phyloP scores from a whole-genome alignment of 2,888 invertebrate genomes.

The Drosophila rubida region DNA sequence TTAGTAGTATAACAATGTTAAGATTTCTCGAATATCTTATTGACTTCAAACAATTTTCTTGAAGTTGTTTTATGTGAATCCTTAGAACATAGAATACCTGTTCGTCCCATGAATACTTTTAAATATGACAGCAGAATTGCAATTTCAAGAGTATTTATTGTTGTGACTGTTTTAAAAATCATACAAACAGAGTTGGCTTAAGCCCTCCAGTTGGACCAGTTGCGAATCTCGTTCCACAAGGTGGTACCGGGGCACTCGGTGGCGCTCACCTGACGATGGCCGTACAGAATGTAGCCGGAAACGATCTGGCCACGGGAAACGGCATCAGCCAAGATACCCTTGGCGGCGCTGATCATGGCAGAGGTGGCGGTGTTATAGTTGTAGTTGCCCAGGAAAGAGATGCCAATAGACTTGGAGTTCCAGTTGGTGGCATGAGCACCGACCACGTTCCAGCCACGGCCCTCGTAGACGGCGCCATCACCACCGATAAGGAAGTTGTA shows the following conservation, averaged over 20 bases:
- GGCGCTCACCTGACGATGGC: constrained; percentile 77
- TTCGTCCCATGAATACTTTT: no score
- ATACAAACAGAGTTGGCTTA: constrained; percentile 11
- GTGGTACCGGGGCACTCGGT: constrained; percentile 81
- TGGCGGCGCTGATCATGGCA: constrained; percentile 64
- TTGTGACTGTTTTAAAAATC: not conserved
- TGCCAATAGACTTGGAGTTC: constrained; percentile 76
- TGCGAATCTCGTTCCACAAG: constrained; percentile 76
- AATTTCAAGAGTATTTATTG: constrained; percentile 8
- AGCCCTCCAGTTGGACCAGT: constrained; percentile 76
- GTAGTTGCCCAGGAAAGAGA: constrained; percentile 77
- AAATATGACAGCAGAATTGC: no score
- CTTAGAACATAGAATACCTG: no score
- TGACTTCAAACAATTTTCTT: no score
- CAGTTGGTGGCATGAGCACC: constrained; percentile 76
- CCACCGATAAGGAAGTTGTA: constrained; percentile 77
- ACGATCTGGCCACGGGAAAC: constrained; percentile 60
- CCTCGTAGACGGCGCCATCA: constrained; percentile 79
- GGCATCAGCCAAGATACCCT: constrained; percentile 67
- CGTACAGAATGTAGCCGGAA: constrained; percentile 63
- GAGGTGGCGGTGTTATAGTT: constrained; percentile 51
- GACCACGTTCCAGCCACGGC: constrained; percentile 73
- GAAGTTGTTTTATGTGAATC: no score
- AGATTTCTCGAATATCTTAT: no score
- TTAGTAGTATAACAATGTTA: no score